Percentiles rank a stretch among this genome's conserved stretches.
Conservation (phyloP, 2,797 vertebrate species). For the Siniperca obscura region DNA sequence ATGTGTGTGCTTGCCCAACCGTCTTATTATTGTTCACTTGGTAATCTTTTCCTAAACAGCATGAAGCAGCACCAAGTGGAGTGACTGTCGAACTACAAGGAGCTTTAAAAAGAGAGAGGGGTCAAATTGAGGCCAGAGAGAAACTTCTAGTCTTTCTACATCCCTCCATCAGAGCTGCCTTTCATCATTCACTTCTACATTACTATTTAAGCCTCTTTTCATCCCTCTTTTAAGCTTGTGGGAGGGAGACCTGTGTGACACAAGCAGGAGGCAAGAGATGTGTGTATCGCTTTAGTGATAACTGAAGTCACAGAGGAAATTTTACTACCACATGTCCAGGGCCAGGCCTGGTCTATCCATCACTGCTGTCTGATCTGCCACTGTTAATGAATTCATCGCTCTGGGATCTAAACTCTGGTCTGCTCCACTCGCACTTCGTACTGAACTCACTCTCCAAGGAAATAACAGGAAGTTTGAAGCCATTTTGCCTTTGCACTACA, state of each 20-base stretch:
- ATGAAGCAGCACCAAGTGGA: conserved; percentile 22
- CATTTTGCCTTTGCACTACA: conserved; percentile 22
- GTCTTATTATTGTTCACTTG: conserved; percentile 37
- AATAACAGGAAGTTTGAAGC: conserved; percentile 27
- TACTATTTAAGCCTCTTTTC: conserved; percentile 38
- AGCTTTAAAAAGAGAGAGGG: not conserved
- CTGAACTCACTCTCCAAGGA: conserved; percentile 14
- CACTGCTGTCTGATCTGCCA: conserved; percentile 40
- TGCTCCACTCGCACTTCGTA: not conserved
- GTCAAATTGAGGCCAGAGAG: conserved; percentile 43
- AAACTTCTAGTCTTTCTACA: conserved; percentile 23
- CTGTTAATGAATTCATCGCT: conserved; percentile 30
- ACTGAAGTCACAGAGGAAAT: conserved; percentile 22
- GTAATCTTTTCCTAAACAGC: conserved; percentile 50
- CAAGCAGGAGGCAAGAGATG: conserved; percentile 13
- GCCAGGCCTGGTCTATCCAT: conserved; percentile 46
- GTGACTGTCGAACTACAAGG: conserved; percentile 1
- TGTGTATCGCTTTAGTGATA: not conserved
- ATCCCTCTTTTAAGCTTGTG: conserved; percentile 12
- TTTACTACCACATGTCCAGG: conserved; percentile 19
- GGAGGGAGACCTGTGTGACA: conserved; percentile 17
- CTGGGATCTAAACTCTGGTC: conserved; percentile 46
- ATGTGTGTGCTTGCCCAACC: conserved; percentile 37
- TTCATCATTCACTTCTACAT: conserved; percentile 35
- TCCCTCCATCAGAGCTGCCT: conserved; percentile 23